These are phyloP conservation scores for Heliconius himera DNA, from an alignment of 1,140 invertebrate genomes.

Conservation along the genomic window DNA sequence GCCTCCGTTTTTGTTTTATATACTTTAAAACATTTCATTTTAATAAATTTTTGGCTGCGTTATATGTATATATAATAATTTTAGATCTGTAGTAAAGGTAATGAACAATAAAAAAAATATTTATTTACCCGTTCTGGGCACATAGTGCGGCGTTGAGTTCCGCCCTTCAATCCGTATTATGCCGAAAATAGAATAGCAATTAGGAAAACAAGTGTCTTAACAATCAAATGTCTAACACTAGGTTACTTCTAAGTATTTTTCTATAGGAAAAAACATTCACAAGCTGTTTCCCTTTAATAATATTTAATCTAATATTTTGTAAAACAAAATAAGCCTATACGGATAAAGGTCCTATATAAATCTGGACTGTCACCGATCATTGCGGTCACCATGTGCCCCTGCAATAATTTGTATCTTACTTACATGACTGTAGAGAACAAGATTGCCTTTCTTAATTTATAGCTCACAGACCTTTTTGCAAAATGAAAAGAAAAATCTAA, in stretches of 20 bases:
- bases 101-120: too few species aligned
- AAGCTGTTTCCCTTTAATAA: too few species aligned
- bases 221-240: neutral
- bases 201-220: neutral
- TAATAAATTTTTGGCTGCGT: too few species aligned
- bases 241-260: neutral
- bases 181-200: neutral
- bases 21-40: too few species aligned
- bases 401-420: conserved; percentile 14
- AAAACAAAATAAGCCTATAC: neutral
- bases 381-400: conserved; percentile 7
- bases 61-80: too few species aligned
- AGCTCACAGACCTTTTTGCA: neutral
- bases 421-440: conserved; percentile 1
- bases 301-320: neutral
- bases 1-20: too few species aligned
- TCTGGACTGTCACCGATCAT: conserved; percentile 7
- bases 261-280: too few species aligned
- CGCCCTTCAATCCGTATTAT: neutral
- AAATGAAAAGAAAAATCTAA: conserved; percentile 7
- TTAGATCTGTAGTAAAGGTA: too few species aligned
- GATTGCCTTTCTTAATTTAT: conserved; percentile 10
- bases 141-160: neutral
- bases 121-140: too few species aligned
- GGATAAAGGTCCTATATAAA: neutral